phyloP scores from a whole-genome alignment of 2,113 vertebrate genomes.

The Pterophyllum scalare region DNA sequence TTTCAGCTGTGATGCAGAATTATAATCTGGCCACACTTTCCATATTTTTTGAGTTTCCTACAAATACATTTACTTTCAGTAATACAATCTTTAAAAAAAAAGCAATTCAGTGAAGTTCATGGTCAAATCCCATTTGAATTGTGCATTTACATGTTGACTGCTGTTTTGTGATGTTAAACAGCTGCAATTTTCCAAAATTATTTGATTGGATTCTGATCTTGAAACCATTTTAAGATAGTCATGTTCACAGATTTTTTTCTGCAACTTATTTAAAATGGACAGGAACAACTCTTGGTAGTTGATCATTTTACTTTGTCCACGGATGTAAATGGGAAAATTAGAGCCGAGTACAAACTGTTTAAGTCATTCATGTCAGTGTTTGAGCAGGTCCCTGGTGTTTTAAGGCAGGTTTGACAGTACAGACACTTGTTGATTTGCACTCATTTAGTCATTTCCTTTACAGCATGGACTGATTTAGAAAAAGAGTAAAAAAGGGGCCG shows the following conservation, averaged over 20 bases:
- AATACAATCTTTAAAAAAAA: background rate
- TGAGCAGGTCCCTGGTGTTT: slow-evolving; percentile 40
- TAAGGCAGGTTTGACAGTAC: slow-evolving; percentile 29
- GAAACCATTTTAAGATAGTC: background rate
- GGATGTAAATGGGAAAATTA: slow-evolving; percentile 44
- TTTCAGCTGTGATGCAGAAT: background rate
- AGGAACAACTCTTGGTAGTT: slow-evolving; percentile 19
- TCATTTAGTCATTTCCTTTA: slow-evolving; percentile 21
- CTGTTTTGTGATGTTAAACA: background rate
- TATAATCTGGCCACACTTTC: background rate
- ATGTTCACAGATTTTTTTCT: slow-evolving; percentile 6
- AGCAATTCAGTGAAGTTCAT: background rate
- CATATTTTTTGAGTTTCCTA: background rate
- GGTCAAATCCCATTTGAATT: background rate
- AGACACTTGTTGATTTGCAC: slow-evolving; percentile 31
- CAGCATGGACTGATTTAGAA: slow-evolving; percentile 6
- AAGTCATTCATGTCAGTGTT: slow-evolving; percentile 30
- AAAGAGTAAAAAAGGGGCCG: background rate
- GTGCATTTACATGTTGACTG: background rate
- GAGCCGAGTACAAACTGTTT: slow-evolving; percentile 9
- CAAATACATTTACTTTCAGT: background rate
- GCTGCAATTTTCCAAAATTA: too few relatives aligned
- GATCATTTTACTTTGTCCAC: slow-evolving; percentile 34
- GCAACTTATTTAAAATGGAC: slow-evolving; percentile 5
- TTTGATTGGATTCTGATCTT: too few relatives aligned